Conservation (phyloP, 2,113 vertebrate genomes). For the Chaetodon trifascialis region DNA sequence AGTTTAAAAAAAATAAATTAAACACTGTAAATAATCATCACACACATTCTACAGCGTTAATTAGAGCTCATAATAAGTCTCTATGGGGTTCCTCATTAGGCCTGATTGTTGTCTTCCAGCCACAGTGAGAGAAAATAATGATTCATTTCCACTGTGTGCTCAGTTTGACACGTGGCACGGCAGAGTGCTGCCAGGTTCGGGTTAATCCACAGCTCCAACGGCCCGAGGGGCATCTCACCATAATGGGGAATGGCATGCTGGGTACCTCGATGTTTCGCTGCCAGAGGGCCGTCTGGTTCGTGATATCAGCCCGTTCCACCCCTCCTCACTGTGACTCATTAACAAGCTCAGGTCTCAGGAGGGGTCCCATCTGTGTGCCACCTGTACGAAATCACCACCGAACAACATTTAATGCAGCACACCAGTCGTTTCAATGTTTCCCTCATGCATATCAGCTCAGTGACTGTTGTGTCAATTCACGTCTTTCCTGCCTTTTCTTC, state of each 20-base stretch:
- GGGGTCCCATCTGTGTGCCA: constrained; percentile 75
- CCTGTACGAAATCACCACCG: constrained; percentile 62
- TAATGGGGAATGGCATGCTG: constrained; percentile 57
- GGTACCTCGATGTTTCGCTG: constrained; percentile 50
- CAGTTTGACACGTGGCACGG: constrained; percentile 31
- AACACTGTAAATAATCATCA: constrained; percentile 20
- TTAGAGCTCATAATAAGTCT: constrained; percentile 39
- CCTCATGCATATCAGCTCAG: background rate
- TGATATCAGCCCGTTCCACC: constrained; percentile 54
- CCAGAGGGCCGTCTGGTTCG: constrained; percentile 69
- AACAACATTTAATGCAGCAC: constrained; percentile 47
- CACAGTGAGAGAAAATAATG: constrained; percentile 24
- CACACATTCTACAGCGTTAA: constrained; percentile 32
- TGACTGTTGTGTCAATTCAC: constrained; percentile 20
- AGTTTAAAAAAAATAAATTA: constrained; percentile 16
- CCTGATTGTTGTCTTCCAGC: constrained; percentile 42
- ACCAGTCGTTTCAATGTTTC: constrained; percentile 21
- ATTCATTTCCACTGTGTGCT: constrained; percentile 49
- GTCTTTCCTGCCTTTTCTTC: constrained; percentile 11
- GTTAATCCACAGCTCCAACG: constrained; percentile 56
- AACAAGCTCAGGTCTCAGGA: constrained; percentile 60
- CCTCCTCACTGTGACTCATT: constrained; percentile 63
- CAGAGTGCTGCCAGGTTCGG: constrained; percentile 55
- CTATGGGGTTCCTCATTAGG: constrained; percentile 40
- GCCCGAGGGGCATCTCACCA: constrained; percentile 46